phyloP scores from a whole-genome alignment of 2,113 vertebrate genomes.

The Poicephalus gulielmi region DNA sequence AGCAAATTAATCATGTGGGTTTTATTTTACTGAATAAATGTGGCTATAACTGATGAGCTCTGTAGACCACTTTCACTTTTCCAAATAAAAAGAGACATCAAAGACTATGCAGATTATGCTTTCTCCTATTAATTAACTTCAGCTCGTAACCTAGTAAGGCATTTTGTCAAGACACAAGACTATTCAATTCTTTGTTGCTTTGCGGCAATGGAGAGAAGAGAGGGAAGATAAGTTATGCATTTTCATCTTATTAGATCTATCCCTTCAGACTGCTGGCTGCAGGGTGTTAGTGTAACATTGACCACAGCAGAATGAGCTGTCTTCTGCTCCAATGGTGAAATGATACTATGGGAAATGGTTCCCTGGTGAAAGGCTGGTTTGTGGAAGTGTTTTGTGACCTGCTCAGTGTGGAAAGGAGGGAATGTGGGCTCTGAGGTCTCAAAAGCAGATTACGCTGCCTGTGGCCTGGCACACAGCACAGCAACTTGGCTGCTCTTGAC shows the following conservation, averaged over 20 bases:
- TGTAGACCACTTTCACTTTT: neutral
- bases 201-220: neutral
- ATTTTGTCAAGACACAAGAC: neutral
- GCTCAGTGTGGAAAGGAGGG: neutral
- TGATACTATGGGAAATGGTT: neutral
- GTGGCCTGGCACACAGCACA: neutral
- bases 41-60: neutral
- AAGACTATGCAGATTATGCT: neutral
- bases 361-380: neutral
- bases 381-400: neutral
- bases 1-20: neutral
- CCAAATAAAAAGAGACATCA: neutral
- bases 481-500: neutral
- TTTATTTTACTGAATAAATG: neutral
- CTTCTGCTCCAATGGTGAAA: neutral
- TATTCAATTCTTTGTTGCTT: neutral
- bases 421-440: neutral
- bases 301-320: neutral
- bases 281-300: neutral
- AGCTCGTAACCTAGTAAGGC: neutral
- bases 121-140: neutral
- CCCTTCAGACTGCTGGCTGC: neutral
- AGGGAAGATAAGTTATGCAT: neutral
- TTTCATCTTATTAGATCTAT: neutral
- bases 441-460: neutral